A percentile compares a stretch with the other conserved stretches of the same genome.
Conservation (phyloP, 2,888 invertebrate species). For the Macrophya annulata region DNA sequence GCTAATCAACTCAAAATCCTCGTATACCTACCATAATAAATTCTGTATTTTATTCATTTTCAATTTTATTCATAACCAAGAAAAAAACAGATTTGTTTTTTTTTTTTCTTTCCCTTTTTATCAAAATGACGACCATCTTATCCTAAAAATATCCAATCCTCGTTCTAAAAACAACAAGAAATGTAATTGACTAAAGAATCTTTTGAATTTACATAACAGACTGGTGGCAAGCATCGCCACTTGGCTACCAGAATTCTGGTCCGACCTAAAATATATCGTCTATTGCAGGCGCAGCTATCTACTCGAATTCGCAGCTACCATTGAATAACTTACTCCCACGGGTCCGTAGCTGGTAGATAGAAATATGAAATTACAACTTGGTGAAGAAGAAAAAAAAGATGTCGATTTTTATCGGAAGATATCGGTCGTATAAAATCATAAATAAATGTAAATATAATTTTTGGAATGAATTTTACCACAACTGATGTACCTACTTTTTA, state of each 20-base stretch:
- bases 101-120: not conserved
- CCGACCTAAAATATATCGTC: slow-evolving; percentile 16
- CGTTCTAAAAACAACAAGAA: not conserved
- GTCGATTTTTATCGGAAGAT: slow-evolving; percentile 3
- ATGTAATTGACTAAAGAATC: not conserved
- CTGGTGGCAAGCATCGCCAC: slow-evolving; percentile 2
- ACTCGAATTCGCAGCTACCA: slow-evolving; percentile 16
- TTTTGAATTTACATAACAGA: slow-evolving; percentile 13
- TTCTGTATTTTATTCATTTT: not conserved
- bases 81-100: not conserved
- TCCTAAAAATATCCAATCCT: not conserved
- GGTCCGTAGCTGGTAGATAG: slow-evolving; percentile 9
- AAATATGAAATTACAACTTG: slow-evolving; percentile 7
- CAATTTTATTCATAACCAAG: not conserved
- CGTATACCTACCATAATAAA: not conserved
- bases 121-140: not conserved
- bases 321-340: slow-evolving; percentile 14
- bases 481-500: not conserved
- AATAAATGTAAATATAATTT: not conserved
- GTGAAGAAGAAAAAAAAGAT: not conserved
- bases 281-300: not conserved
- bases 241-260: not conserved
- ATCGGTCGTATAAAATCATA: not conserved
- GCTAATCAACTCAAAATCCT: slow-evolving; percentile 5
- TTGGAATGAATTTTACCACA: too few species aligned